Base-by-base conservation (phyloP, 2,888 invertebrate species). In the Psococerastis gibbosa region DNA sequence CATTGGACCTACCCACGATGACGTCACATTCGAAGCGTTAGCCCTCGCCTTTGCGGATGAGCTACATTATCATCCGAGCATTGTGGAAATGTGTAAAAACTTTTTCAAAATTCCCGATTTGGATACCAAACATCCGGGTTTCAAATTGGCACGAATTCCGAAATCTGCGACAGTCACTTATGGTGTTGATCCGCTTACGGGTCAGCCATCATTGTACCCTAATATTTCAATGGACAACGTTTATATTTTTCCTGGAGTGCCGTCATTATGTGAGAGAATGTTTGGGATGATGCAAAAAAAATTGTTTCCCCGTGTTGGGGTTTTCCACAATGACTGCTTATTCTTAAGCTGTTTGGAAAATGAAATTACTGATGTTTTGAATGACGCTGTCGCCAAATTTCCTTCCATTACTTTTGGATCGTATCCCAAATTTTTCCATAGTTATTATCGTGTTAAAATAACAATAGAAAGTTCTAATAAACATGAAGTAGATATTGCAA, bases 1-100 rank as follows among this genome's bases (percentile, higher is more conserved):
- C 23, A 73, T 81, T 47, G 81, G 81, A 11, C 80, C 80, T 2
- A 81, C 81, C 13, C 80, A 81, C 57, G 81, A 81, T 60, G 81
- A 81, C 58, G 64, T 77, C 52, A 81, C 81, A 1, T 79, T 73
- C 60, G 72, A 74, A 64, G 68, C 63, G 45, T 64, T 70, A n/a
- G 69, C 67, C 1, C 61, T 62, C 52, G 70, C 70, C 17, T 71
- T 71, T 52, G 52, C 60, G 44, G 62, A 67, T 48, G 55, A 56
- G 8, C 50, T 70, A 32, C 53, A 60, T 31, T 52, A 61, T 44
- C 60, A 70, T 56, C 60, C 64, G 13, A 59, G 57, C 15, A 54
- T 71, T 49, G 60, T 62, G 33, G 56, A 64, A 43, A 56, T 68
- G 31, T 63, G 67, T 48, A 56, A 56, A 45, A 53, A 60, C 47